Conservation (phyloP, 2,888 invertebrate genomes). For the Lepidochitona cinerea region DNA sequence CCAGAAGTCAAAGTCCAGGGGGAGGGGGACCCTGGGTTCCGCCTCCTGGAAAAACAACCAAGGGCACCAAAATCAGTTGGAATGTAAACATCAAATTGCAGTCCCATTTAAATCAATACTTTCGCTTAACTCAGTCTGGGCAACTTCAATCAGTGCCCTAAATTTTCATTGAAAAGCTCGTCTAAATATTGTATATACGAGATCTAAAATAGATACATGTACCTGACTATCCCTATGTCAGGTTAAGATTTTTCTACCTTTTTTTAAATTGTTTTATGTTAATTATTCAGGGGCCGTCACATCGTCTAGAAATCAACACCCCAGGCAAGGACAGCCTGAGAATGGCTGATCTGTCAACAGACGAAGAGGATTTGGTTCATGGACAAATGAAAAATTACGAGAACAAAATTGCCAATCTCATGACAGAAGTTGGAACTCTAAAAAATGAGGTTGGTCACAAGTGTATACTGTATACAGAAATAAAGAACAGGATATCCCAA, state of each 20-base stretch:
- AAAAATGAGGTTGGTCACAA: conserved; percentile 62
- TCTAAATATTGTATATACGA: too few relatives aligned
- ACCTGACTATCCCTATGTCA: too few relatives aligned
- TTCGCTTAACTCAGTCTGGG: too few relatives aligned
- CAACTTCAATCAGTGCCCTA: too few relatives aligned
- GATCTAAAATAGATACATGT: too few relatives aligned
- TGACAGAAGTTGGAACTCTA: conserved; percentile 65
- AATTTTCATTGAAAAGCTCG: too few relatives aligned
- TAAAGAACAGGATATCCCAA: too few relatives aligned
- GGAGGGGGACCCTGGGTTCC: conserved; percentile 66
- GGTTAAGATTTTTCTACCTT: too few relatives aligned
- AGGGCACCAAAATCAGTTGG: conserved; percentile 59
- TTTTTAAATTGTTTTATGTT: too few relatives aligned
- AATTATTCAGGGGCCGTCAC: conserved; percentile 50
- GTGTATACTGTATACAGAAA: too few relatives aligned
- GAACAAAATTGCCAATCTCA: conserved; percentile 64
- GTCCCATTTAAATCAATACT: too few relatives aligned
- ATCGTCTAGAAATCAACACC: conserved; percentile 55
- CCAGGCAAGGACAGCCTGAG: conserved; percentile 33
- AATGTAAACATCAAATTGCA: too few relatives aligned
- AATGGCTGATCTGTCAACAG: conserved; percentile 58
- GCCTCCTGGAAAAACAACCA: conserved; percentile 64
- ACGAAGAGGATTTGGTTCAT: conserved; percentile 61
- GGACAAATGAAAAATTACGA: conserved; percentile 62
- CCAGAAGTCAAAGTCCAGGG: conserved; percentile 49